phyloP scores from a whole-genome alignment of 2,797 vertebrate genomes.

The Megaceryle alcyon region DNA sequence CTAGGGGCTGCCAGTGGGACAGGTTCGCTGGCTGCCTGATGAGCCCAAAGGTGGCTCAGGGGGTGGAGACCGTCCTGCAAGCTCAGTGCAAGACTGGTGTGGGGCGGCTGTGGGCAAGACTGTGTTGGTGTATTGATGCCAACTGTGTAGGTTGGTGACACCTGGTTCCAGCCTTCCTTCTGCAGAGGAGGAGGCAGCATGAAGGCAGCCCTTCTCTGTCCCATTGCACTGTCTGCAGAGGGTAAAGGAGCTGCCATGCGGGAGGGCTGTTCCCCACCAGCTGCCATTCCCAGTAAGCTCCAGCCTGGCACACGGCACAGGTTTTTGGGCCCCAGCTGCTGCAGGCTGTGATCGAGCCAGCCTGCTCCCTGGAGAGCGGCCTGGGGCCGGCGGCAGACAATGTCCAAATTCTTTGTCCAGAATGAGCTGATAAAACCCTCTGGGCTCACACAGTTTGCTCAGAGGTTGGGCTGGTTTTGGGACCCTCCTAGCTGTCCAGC shows the following conservation, averaged over 20 bases:
- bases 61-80: not conserved
- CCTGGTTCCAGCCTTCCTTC: not conserved
- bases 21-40: not conserved
- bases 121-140: not conserved
- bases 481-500: not conserved
- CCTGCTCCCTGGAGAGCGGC: not conserved
- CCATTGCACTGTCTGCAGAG: accelerated
- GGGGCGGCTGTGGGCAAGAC: not conserved
- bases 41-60: not conserved
- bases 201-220: not conserved
- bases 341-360: not conserved
- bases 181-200: not conserved
- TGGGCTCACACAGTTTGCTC: not conserved
- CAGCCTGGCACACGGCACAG: not conserved
- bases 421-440: not conserved
- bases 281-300: conserved; percentile 7
- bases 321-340: conserved; percentile 5
- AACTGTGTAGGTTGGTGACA: not conserved
- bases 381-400: not conserved
- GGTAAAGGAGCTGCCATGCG: not conserved
- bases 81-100: accelerated
- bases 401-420: conserved; percentile 10
- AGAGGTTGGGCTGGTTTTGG: not conserved
- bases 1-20: not conserved
- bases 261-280: not conserved